These are phyloP conservation scores for Sebastes schlegelii DNA, from an alignment of 2,113 vertebrate genomes.

Conservation along the genomic window DNA sequence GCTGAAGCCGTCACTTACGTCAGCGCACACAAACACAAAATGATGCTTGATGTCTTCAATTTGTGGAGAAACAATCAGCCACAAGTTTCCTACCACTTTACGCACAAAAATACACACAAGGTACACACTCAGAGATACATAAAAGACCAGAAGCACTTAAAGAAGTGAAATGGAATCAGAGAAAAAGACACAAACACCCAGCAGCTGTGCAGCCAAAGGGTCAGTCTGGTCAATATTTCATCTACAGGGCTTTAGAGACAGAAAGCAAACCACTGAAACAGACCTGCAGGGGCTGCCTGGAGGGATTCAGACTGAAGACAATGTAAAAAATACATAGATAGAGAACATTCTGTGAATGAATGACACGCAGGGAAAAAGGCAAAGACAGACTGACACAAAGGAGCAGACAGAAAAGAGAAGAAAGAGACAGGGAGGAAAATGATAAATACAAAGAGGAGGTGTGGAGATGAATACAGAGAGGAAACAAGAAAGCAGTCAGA, in stretches of 20 bases:
- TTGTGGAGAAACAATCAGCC: too few relatives aligned
- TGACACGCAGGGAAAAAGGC: neutral
- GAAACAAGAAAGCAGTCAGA: slow-evolving; percentile 16
- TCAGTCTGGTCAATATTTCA: slow-evolving; percentile 76
- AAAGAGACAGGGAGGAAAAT: neutral
- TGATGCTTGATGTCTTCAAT: too few relatives aligned
- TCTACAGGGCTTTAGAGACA: slow-evolving; percentile 34
- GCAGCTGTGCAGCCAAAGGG: slow-evolving; percentile 47
- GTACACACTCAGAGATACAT: neutral
- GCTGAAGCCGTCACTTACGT: slow-evolving; percentile 6
- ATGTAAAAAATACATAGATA: neutral
- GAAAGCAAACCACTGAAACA: slow-evolving; percentile 58
- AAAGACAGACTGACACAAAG: slow-evolving; percentile 24
- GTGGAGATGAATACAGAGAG: neutral
- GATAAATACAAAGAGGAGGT: neutral
- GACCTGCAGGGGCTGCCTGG: slow-evolving; percentile 8
- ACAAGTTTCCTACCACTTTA: too few relatives aligned
- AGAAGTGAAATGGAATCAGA: neutral
- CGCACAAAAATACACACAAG: neutral
- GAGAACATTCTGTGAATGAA: slow-evolving; percentile 7
- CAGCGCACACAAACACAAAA: neutral
- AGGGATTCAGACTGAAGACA: neutral
- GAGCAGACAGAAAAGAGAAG: neutral
- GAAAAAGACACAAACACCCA: slow-evolving; percentile 27
- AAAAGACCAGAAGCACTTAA: slow-evolving; percentile 6